These are phyloP conservation scores for Drosophila formosana DNA, from an alignment of 2,888 invertebrate genomes.

Conservation along the genomic window DNA sequence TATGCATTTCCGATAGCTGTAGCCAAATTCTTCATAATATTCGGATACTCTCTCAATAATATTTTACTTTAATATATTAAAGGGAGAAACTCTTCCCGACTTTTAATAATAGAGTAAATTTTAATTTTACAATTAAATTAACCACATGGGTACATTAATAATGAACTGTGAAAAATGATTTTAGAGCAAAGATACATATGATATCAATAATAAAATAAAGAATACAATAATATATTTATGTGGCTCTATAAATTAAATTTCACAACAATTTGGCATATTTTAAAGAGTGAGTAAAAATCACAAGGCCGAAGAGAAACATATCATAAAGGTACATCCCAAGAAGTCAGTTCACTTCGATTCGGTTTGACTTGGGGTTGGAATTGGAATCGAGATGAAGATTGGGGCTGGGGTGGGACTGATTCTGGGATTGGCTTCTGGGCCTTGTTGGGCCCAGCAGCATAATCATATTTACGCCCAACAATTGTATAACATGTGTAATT, in stretches of 20 bases:
- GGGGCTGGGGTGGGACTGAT: slow-evolving; percentile 2
- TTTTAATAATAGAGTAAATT: no score
- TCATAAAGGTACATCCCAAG: background rate
- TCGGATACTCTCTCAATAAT: background rate
- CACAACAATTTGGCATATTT: background rate
- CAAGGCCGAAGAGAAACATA: slow-evolving; percentile 7
- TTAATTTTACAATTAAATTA: no score
- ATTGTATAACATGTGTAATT: slow-evolving; percentile 78
- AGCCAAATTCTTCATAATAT: slow-evolving; percentile 5
- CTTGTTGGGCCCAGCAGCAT: slow-evolving; percentile 40
- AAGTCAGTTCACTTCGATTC: background rate
- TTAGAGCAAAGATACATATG: no score
- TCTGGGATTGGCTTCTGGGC: slow-evolving; percentile 18
- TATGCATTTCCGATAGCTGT: slow-evolving; percentile 51
- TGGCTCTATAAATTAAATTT: background rate
- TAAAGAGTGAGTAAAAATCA: slow-evolving; percentile 5
- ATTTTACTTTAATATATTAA: no score
- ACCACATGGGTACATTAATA: no score
- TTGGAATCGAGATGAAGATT: background rate
- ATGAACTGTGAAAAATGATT: no score
- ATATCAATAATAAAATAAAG: no score
- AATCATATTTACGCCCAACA: slow-evolving; percentile 71
- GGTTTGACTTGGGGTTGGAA: slow-evolving; percentile 2
- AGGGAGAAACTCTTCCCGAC: no score
- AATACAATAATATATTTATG: no score